A percentile compares a stretch with the other conserved stretches of the same genome.
Conservation (phyloP, 92 coral and sea anemone genomes). For the Porites lobata region DNA sequence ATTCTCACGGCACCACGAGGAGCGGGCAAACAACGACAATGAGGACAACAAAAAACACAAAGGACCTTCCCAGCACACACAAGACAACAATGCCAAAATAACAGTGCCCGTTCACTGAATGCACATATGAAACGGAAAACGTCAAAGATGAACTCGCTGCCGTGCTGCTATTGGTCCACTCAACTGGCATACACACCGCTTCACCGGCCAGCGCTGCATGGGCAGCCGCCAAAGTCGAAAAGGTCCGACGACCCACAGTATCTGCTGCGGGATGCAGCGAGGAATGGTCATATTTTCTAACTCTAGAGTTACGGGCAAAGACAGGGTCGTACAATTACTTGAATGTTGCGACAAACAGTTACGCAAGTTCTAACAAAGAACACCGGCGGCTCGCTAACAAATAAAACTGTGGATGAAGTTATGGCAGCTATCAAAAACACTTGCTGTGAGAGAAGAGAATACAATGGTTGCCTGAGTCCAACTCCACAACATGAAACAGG, state of each 20-base stretch:
- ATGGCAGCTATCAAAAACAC: too few relatives aligned
- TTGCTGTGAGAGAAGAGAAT: too few relatives aligned
- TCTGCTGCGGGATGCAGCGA: slow-evolving; percentile 59
- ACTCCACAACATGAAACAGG: too few relatives aligned
- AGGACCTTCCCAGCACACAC: too few relatives aligned
- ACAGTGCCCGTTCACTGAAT: slow-evolving; percentile 43
- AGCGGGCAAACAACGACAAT: too few relatives aligned
- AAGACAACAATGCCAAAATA: slow-evolving; percentile 37
- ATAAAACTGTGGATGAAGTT: too few relatives aligned
- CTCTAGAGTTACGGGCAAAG: slow-evolving; percentile 29
- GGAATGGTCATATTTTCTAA: slow-evolving; percentile 71
- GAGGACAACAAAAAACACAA: too few relatives aligned
- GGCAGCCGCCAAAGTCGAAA: slow-evolving; percentile 42
- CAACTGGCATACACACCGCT: slow-evolving; percentile 39
- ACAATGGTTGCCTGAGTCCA: too few relatives aligned
- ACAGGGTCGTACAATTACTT: slow-evolving; percentile 47
- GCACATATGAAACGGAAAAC: slow-evolving; percentile 39
- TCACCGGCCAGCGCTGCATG: slow-evolving; percentile 17
- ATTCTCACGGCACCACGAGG: too few relatives aligned
- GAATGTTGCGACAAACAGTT: slow-evolving; percentile 75
- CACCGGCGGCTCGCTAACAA: too few relatives aligned
- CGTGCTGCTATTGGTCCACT: slow-evolving; percentile 56
- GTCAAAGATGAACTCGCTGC: slow-evolving; percentile 60
- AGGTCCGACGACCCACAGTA: slow-evolving; percentile 55
- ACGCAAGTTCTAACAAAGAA: slow-evolving; percentile 70